phyloP scores from a whole-genome alignment of 2,888 invertebrate genomes.

The Notocelia uddmanniana region DNA sequence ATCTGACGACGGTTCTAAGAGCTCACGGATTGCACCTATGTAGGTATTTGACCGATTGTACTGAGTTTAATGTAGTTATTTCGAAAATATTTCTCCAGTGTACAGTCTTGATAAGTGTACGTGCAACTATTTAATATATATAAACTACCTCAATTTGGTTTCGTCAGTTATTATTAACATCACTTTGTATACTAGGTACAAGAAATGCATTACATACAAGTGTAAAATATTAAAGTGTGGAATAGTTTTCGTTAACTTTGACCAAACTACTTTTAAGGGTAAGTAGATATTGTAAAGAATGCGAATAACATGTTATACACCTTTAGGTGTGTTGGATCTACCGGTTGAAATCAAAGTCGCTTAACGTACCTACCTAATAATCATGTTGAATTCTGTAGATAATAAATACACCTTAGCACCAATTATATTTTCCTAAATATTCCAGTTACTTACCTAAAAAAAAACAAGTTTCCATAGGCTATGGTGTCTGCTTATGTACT shows the following conservation, averaged over 20 bases:
- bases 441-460: no score
- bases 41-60: no score
- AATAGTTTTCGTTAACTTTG: slow-evolving; percentile 4
- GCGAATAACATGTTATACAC: background rate
- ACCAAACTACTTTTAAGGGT: slow-evolving; percentile 41
- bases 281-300: slow-evolving; percentile 51
- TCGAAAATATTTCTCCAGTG: background rate
- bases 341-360: background rate
- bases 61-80: background rate
- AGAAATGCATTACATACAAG: background rate
- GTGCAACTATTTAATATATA: background rate
- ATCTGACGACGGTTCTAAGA: no score
- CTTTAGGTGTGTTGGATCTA: background rate
- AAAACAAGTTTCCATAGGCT: no score
- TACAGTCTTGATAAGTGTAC: background rate
- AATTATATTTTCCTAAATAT: no score
- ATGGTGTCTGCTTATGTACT: no score
- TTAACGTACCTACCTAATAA: background rate
- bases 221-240: background rate
- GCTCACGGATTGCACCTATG: no score
- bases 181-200: background rate
- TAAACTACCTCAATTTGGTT: background rate
- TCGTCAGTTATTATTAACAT: background rate
- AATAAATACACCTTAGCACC: background rate
- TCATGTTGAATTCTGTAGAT: background rate